Conservation (phyloP, 2,888 invertebrate species). For the Drosophila monieri region DNA sequence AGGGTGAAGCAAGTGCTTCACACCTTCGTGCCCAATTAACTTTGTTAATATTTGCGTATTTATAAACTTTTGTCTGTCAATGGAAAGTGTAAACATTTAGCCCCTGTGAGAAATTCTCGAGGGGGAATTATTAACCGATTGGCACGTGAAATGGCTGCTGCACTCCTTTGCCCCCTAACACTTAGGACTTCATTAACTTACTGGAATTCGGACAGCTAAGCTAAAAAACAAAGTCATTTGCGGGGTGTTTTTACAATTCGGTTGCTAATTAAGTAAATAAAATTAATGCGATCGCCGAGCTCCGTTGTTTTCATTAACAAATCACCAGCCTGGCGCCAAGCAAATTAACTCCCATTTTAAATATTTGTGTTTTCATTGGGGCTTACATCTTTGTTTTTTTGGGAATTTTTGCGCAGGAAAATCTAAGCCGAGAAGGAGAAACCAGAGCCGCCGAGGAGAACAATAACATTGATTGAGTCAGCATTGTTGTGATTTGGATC, state of each 20-base stretch:
- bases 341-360: constrained; percentile 66
- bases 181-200: constrained; percentile 5
- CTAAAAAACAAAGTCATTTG: constrained; percentile 44
- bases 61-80: constrained; percentile 20
- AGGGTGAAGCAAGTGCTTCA: constrained; percentile 17
- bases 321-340: constrained; percentile 67
- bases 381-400: constrained; percentile 9
- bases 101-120: neutral
- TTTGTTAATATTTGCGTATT: constrained; percentile 28
- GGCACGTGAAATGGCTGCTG: constrained; percentile 9
- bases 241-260: constrained; percentile 55
- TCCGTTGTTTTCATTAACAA: constrained; percentile 62
- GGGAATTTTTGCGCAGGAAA: constrained; percentile 57
- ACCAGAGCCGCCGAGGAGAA: constrained; percentile 28
- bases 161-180: neutral
- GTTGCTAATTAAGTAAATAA: constrained; percentile 68
- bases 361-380: constrained; percentile 31
- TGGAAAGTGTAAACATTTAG: constrained; percentile 23
- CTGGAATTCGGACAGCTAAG: constrained; percentile 4
- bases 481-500: constrained; percentile 42
- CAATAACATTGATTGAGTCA: constrained; percentile 57
- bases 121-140: constrained; percentile 8
- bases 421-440: constrained; percentile 39
- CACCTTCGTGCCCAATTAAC: constrained; percentile 45
- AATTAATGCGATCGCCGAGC: constrained; percentile 60